Evolutionary conservation across 2,797 vertebrate species (phyloP).

Genomic region (Anguilla anguilla): DNA sequence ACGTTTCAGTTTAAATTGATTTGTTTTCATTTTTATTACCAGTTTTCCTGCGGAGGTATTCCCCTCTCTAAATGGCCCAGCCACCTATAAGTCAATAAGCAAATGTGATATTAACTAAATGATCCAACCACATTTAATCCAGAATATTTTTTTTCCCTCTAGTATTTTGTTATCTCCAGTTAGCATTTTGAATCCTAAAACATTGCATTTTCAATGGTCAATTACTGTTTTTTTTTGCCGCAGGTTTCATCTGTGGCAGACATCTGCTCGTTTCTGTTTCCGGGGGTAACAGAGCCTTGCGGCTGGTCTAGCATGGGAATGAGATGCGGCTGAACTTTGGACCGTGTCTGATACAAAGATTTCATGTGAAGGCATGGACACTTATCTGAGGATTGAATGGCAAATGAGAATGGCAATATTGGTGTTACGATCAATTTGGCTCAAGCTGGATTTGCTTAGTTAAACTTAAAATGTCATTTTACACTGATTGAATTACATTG

Average conservation of each 20-base stretch:
- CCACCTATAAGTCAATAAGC: not conserved
- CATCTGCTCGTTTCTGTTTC: slow-evolving; percentile 6
- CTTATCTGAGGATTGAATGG: slow-evolving; percentile 6
- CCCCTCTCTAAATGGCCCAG: not conserved
- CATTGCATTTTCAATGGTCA: slow-evolving; percentile 31
- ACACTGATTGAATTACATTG: too few species aligned
- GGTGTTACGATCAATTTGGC: slow-evolving; percentile 5
- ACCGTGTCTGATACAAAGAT: not conserved
- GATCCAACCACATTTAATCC: not conserved
- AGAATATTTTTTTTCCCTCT: not conserved
- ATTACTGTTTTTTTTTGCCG: slow-evolving; percentile 20
- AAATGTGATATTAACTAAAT: slow-evolving; percentile 9
- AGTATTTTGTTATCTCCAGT: slow-evolving; percentile 17
- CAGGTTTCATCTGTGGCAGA: slow-evolving; percentile 17
- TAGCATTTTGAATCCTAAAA: slow-evolving; percentile 29
- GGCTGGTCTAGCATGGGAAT: not conserved
- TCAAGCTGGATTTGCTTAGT: too few species aligned
- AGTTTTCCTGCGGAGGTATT: not conserved
- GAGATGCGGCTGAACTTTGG: not conserved
- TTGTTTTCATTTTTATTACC: not conserved
- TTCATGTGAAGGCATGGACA: slow-evolving; percentile 13
- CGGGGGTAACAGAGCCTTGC: not conserved
- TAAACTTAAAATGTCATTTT: too few species aligned
- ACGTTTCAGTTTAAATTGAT: not conserved
- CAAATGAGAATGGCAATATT: slow-evolving; percentile 14